These are phyloP conservation scores for Lacerta bilineata DNA, from an alignment of 2,797 vertebrate species.

Conservation along the genomic window DNA sequence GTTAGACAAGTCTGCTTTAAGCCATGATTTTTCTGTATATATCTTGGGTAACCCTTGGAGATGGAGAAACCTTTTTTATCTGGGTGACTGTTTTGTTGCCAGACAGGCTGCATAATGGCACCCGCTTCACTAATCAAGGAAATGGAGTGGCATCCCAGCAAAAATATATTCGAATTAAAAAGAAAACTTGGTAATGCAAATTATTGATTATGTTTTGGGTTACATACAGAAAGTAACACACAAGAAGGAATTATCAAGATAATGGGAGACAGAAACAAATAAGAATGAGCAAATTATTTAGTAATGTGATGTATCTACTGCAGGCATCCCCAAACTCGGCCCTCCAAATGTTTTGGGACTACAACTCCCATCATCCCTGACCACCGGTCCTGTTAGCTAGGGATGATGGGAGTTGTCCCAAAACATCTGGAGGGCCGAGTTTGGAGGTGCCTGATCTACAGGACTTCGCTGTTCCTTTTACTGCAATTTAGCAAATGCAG, in stretches of 20 bases:
- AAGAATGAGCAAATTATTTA: too few relatives aligned
- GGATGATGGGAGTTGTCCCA: too few relatives aligned
- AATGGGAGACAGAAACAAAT: too few relatives aligned
- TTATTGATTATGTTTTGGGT: background rate
- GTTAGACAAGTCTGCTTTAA: background rate
- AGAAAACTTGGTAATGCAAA: background rate
- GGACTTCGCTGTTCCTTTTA: background rate
- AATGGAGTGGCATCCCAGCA: background rate
- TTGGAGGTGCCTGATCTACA: background rate
- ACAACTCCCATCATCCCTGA: too few relatives aligned
- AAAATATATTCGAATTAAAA: background rate
- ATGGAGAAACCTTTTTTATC: background rate
- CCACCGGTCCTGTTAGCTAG: too few relatives aligned
- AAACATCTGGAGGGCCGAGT: too few relatives aligned
- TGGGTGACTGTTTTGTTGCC: background rate
- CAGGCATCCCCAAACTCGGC: too few relatives aligned
- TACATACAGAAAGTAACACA: too few relatives aligned
- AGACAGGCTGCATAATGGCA: background rate
- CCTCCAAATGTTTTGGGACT: too few relatives aligned
- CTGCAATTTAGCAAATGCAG: background rate
- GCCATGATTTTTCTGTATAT: background rate
- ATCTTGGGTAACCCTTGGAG: background rate
- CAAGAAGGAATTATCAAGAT: too few relatives aligned
- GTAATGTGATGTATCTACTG: background rate
- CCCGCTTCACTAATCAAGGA: background rate